These are phyloP conservation scores for Drosophila paulistorum DNA, from an alignment of 1,140 invertebrate genomes.

Conservation along the genomic window DNA sequence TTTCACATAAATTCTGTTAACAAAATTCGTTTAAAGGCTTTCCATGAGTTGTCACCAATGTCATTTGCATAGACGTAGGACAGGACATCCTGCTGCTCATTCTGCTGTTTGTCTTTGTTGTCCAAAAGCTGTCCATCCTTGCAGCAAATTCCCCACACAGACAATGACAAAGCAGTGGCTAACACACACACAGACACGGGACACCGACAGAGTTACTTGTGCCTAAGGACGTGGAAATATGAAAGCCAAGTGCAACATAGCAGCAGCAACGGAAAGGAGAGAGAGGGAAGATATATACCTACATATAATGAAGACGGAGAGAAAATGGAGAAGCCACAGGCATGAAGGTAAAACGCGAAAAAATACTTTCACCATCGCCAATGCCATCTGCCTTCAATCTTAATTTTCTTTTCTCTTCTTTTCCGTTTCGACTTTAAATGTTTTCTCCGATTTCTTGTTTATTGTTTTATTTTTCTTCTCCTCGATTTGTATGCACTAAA, in stretches of 20 bases:
- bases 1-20: background rate
- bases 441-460: background rate
- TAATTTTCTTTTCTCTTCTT: background rate
- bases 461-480: background rate
- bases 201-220: background rate
- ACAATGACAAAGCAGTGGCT: background rate
- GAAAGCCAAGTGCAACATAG: background rate
- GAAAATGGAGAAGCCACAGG: background rate
- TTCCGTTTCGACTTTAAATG: background rate
- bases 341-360: constrained; percentile 3
- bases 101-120: constrained; percentile 6
- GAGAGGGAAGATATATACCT: background rate
- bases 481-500: background rate
- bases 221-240: constrained; percentile 1
- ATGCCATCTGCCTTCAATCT: background rate
- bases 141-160: background rate
- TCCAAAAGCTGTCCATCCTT: background rate
- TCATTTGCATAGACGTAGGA: background rate
- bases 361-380: background rate
- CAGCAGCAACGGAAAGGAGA: background rate
- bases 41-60: background rate
- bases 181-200: background rate
- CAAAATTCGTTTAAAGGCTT: background rate
- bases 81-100: background rate
- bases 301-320: background rate